These are phyloP conservation scores for Sardina pilchardus DNA, from an alignment of 2,113 vertebrate genomes.

Conservation along the genomic window DNA sequence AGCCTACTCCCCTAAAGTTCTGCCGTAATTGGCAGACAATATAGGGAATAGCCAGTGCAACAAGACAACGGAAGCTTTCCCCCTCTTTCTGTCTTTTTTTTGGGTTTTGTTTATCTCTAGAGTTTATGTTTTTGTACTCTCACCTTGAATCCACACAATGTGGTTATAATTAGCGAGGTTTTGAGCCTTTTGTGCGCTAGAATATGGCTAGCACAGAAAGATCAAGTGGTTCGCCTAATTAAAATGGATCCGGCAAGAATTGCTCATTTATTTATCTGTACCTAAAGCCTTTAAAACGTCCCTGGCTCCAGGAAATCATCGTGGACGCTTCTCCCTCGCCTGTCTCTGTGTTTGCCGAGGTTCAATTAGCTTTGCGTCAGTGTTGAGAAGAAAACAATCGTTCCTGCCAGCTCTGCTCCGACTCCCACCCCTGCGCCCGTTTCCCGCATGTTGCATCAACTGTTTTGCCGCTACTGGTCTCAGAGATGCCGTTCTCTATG, in stretches of 20 bases:
- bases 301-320: conserved; percentile 61
- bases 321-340: conserved; percentile 41
- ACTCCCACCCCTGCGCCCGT: conserved; percentile 39
- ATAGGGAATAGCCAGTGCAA: conserved; percentile 47
- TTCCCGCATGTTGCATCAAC: conserved; percentile 68
- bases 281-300: conserved; percentile 62
- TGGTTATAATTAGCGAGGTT: conserved; percentile 61
- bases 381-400: conserved; percentile 47
- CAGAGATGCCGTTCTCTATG: background rate
- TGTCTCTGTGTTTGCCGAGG: conserved; percentile 45
- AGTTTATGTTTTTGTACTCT: conserved; percentile 42
- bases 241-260: conserved; percentile 62
- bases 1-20: conserved; percentile 10
- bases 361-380: conserved; percentile 63
- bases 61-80: conserved; percentile 44
- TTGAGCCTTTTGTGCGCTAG: conserved; percentile 58
- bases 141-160: conserved; percentile 57
- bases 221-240: conserved; percentile 66
- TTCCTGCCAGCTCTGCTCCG: background rate
- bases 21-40: conserved; percentile 59
- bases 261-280: conserved; percentile 58
- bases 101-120: conserved; percentile 58
- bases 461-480: conserved; percentile 19
- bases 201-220: conserved; percentile 46
- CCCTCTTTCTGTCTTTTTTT: background rate